Base-by-base conservation (phyloP, 2,797 vertebrate genomes). In the Aeoliscus strigatus region DNA sequence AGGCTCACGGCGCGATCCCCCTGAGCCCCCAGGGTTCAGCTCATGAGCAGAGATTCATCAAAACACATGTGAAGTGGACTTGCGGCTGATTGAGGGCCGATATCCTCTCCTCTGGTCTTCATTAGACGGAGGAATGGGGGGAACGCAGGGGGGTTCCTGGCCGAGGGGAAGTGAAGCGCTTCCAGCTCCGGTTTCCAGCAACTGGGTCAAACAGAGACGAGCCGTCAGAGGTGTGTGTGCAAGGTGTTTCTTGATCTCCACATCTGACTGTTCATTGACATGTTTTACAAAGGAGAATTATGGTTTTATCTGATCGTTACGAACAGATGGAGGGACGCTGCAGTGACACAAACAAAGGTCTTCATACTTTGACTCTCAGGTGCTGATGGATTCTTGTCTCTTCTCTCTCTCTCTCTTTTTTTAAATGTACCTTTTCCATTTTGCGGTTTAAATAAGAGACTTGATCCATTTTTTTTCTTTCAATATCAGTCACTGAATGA, bases 51-150 rank as follows among this genome's bases (percentile, higher is more conserved):
- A 70, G 65, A 74, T 81, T 73, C 72, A 71, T 81, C 65, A 66
- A 71, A 84, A 84, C 79, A 80, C 55, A 77, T 81, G 79, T 77
- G 75, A 77, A 67, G 71, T 67, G 64, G 68, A 78, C 66, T 70
- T 39, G 63, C 14, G 66, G 66, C 77, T 75, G 78, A 87, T 80
- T 63, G 75, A 80, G 74, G 48, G 70, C 53, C 69, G 78, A 82
- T 83, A 81, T 79, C 68, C 72, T 65, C 43, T 75, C 42, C 54
- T 83, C 82, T 86, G 78, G 70, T 86, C 76, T 79, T 84, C 77
- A 85, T 86, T 86, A 82, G 72, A 47, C 3, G 2, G 41, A 82
- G 77, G 82, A 81, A 84, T 81, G 78, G 80, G 78, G 82, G 74
- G 66, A 70, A 64, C 25, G 32, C 53, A 77, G 49, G 82, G 84